Conservation (phyloP, 2,888 invertebrate species). For the Pherbina coryleti region DNA sequence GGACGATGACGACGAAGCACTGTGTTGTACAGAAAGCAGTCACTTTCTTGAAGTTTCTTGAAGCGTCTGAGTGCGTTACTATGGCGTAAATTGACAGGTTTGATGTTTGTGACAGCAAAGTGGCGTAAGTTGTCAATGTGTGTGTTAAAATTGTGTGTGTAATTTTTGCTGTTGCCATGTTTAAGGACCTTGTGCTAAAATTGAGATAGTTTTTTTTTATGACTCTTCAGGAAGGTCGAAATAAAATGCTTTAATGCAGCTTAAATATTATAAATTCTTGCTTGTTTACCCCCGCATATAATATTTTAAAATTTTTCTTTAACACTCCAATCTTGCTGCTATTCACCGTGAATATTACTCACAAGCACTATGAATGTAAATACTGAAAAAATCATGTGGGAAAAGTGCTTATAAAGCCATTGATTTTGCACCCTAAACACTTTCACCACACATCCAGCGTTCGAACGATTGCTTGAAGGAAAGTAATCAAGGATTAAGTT, state of each 20-base stretch:
- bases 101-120: constrained; percentile 22
- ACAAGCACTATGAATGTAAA: not conserved
- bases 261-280: no score
- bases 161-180: no score
- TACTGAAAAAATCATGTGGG: no score
- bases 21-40: not conserved
- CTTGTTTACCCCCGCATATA: no score
- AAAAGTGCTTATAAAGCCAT: not conserved
- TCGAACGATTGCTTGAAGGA: not conserved
- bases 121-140: not conserved
- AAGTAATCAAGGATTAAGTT: constrained; percentile 34
- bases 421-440: not conserved
- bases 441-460: not conserved
- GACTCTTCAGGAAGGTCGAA: no score
- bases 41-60: not conserved
- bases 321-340: not conserved
- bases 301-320: no score
- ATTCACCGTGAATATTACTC: not conserved
- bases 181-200: no score
- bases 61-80: not conserved
- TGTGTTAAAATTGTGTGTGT: not conserved
- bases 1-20: not conserved
- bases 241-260: no score
- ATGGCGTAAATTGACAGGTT: constrained; percentile 10
- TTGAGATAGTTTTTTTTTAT: no score